Conservation (phyloP, 2,797 vertebrate genomes). For the Carcharodon carcharias region DNA sequence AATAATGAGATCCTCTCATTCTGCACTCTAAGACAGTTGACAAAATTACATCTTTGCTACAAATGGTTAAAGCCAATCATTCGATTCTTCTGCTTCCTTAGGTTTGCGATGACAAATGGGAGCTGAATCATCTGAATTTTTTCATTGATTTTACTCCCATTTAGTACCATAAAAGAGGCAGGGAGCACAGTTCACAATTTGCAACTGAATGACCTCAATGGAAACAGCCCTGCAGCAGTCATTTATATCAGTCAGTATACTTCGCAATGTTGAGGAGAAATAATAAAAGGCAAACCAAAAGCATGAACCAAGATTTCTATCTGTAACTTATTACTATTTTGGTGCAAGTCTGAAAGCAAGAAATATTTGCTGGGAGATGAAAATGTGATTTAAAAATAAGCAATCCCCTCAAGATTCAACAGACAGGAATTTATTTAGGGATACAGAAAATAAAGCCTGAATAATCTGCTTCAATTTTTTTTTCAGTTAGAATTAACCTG, state of each 20-base stretch:
- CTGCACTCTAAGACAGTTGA: background rate
- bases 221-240: background rate
- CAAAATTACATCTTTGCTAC: background rate
- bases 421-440: background rate
- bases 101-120: background rate
- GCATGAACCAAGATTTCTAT: background rate
- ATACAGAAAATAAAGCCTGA: background rate
- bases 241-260: background rate
- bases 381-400: background rate
- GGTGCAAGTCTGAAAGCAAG: background rate
- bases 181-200: background rate
- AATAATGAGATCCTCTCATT: background rate
- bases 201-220: conserved; percentile 22
- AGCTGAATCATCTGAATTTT: conserved; percentile 19
- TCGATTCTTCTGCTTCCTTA: background rate
- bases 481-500: no score
- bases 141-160: conserved; percentile 12
- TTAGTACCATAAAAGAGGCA: background rate
- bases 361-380: background rate
- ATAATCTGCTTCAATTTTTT: background rate
- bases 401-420: background rate
- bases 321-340: conserved; percentile 3
- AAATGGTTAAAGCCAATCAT: background rate
- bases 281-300: conserved; percentile 7
- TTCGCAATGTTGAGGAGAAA: background rate